Evolutionary conservation across 2,888 invertebrate species (phyloP).

Genomic region (Clistopyga incitator): DNA sequence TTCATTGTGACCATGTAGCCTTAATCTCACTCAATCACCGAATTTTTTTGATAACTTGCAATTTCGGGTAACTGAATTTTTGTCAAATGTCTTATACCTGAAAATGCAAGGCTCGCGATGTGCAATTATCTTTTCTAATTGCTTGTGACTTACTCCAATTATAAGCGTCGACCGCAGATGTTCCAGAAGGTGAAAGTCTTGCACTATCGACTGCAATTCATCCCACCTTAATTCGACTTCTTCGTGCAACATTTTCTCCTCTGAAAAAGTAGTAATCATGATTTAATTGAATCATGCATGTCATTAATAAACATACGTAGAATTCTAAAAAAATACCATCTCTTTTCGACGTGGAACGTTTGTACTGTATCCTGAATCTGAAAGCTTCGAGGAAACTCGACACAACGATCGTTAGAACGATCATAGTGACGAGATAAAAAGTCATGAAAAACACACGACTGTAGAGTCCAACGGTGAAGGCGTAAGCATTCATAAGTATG

Average conservation of each 20-base stretch:
- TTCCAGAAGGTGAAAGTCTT: slow-evolving; percentile 85
- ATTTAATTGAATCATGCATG: slow-evolving; percentile 18
- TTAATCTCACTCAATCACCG: no score
- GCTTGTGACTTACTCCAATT: slow-evolving; percentile 83
- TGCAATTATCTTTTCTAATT: slow-evolving; percentile 11
- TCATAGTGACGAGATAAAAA: slow-evolving; percentile 95
- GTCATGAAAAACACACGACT: slow-evolving; percentile 94
- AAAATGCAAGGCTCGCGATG: neutral
- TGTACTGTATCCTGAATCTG: slow-evolving; percentile 94
- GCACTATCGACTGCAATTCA: slow-evolving; percentile 87
- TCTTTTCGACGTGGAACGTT: slow-evolving; percentile 91
- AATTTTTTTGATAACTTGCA: no score
- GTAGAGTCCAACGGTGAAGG: slow-evolving; percentile 89
- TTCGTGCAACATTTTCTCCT: slow-evolving; percentile 91
- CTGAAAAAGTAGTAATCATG: slow-evolving; percentile 80
- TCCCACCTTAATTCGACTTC: slow-evolving; percentile 91
- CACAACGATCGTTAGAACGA: slow-evolving; percentile 95
- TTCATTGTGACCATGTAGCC: no score
- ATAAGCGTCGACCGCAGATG: slow-evolving; percentile 85
- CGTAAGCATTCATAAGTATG: slow-evolving; percentile 95
- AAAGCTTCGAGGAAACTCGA: slow-evolving; percentile 96
- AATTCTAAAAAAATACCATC: slow-evolving; percentile 86
- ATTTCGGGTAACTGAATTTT: no score
- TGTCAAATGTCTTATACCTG: neutral
- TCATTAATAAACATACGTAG: neutral